phyloP scores from a whole-genome alignment of 2,888 invertebrate genomes.

The Acanthacorydalis orientalis region DNA sequence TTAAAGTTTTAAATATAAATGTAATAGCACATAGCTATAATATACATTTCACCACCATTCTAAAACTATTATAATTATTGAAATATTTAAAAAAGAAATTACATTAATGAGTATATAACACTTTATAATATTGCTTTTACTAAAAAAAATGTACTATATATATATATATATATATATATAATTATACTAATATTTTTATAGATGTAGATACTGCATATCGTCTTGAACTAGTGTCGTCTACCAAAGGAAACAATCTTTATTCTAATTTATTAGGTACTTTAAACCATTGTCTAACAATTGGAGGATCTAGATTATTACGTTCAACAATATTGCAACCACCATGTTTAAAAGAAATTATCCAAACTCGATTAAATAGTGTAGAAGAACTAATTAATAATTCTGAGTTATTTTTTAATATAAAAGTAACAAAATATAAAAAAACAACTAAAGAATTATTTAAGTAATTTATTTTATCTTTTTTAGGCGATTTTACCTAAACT shows the following conservation, averaged over 20 bases:
- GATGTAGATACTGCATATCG: conserved; percentile 69
- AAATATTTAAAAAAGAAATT: too few species aligned
- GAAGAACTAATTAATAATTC: conserved; percentile 56
- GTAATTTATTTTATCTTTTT: conserved; percentile 11
- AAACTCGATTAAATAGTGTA: conserved; percentile 53
- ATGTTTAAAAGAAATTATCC: conserved; percentile 45
- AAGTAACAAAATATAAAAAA: conserved; percentile 26
- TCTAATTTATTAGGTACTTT: conserved; percentile 47
- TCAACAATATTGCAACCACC: conserved; percentile 69
- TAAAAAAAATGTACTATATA: too few species aligned
- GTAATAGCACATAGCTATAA: too few species aligned
- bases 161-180: too few species aligned
- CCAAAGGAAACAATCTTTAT: conserved; percentile 16
- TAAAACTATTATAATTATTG: too few species aligned
- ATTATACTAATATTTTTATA: conserved; percentile 20
- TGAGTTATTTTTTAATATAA: conserved; percentile 42
- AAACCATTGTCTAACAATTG: conserved; percentile 49
- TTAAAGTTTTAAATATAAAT: too few species aligned
- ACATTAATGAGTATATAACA: too few species aligned
- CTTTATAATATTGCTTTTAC: too few species aligned
- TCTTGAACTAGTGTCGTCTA: conserved; percentile 47
- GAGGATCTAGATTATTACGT: conserved; percentile 63
- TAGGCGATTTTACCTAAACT: conserved; percentile 49
- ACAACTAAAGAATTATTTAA: conserved; percentile 2
- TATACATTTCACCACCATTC: too few species aligned